These are phyloP conservation scores for Parnassius orleans DNA, from an alignment of 2,888 invertebrate species.

Conservation along the genomic window DNA sequence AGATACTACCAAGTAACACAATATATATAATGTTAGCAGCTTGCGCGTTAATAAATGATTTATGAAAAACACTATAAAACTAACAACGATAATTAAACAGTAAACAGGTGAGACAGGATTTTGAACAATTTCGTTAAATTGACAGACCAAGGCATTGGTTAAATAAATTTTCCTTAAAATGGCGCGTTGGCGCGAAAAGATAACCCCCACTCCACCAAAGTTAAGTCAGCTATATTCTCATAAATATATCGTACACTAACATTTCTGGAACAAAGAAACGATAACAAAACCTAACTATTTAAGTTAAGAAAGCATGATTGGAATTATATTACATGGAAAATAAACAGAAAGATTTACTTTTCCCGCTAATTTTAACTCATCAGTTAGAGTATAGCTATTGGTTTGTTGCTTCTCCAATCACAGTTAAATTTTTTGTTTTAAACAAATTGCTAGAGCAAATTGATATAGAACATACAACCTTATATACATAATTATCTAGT, in stretches of 20 bases:
- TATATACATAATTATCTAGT: too few species aligned
- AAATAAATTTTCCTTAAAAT: neutral
- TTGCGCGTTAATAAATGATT: too few species aligned
- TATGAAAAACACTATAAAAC: too few species aligned
- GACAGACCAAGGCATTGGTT: neutral
- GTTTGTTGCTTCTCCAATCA: conserved; percentile 13
- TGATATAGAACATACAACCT: neutral
- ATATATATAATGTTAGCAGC: too few species aligned
- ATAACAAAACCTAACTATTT: too few species aligned
- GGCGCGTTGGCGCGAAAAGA: conserved; percentile 8
- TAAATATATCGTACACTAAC: neutral
- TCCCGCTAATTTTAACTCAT: neutral
- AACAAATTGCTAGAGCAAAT: neutral
- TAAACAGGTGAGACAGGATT: neutral
- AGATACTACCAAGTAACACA: too few species aligned
- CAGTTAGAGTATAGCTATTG: conserved; percentile 1
- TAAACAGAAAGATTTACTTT: neutral
- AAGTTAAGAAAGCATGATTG: too few species aligned
- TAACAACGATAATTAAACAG: too few species aligned
- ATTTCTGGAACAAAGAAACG: neutral
- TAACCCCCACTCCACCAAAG: conserved; percentile 15
- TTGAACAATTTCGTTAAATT: conserved; percentile 5
- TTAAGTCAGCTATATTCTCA: neutral
- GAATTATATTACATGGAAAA: neutral
- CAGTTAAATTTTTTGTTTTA: conserved; percentile 5